Evolutionary conservation across 2,797 vertebrate species (phyloP).

Genomic region (Chelonia mydas): DNA sequence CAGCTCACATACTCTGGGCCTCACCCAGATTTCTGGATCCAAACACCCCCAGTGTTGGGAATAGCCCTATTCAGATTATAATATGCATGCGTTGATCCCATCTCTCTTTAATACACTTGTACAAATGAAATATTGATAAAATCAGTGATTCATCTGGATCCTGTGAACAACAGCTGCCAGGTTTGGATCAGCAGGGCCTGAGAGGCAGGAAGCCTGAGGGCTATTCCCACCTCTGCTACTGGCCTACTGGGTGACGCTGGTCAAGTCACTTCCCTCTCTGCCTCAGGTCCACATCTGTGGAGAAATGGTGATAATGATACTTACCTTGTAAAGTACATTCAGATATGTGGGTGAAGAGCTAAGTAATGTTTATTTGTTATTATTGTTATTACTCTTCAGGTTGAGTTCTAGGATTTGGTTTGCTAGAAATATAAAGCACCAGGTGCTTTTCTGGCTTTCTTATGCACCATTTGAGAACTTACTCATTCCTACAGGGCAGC

Average conservation of each 20-base stretch:
- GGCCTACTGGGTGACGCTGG: neutral
- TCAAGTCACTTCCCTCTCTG: slow-evolving; percentile 44
- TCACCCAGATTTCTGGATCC: slow-evolving; percentile 17
- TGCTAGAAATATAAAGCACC: neutral
- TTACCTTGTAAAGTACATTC: neutral
- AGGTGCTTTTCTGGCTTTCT: neutral
- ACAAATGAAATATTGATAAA: neutral
- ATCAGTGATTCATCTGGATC: slow-evolving; percentile 58
- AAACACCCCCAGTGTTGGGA: slow-evolving; percentile 58
- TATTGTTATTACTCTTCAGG: neutral
- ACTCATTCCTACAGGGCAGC: fast-evolving
- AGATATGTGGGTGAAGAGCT: neutral
- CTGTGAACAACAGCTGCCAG: slow-evolving; percentile 43
- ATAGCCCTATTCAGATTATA: neutral
- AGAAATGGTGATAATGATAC: neutral
- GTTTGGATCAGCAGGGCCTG: slow-evolving; percentile 44
- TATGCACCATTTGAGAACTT: fast-evolving
- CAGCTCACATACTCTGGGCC: slow-evolving; percentile 8
- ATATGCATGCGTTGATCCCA: neutral
- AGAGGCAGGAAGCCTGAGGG: slow-evolving; percentile 38
- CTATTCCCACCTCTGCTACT: slow-evolving; percentile 17
- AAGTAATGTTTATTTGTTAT: fast-evolving
- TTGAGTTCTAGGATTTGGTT: neutral
- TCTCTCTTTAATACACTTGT: neutral
- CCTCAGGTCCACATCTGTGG: slow-evolving; percentile 26